Evolutionary conservation across 2,797 vertebrate species (phyloP).

Genomic region (Chanos chanos): DNA sequence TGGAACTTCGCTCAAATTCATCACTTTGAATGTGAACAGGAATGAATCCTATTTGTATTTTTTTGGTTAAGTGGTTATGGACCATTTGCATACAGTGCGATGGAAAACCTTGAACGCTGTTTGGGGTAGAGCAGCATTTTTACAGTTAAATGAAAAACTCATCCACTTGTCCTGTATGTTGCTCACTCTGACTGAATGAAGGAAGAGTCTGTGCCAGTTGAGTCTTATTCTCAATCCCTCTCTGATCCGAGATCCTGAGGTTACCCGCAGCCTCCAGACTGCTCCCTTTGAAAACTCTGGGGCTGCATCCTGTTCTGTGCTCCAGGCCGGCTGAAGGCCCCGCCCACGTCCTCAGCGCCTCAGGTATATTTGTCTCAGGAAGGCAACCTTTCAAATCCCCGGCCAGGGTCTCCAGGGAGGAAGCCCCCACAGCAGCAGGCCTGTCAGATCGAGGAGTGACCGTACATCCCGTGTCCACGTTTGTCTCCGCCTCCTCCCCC

Average conservation of each 20-base stretch:
- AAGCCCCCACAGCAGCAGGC: constrained; percentile 47
- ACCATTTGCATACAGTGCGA: too few relatives aligned
- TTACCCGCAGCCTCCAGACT: too few relatives aligned
- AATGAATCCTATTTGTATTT: too few relatives aligned
- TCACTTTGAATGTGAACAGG: too few relatives aligned
- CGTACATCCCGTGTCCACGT: constrained; percentile 83
- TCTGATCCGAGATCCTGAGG: constrained; percentile 32
- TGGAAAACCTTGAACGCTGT: too few relatives aligned
- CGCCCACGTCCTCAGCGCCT: constrained; percentile 15
- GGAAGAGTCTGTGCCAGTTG: background rate
- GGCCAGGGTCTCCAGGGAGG: constrained; percentile 53
- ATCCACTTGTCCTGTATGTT: constrained; percentile 52
- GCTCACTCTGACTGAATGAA: background rate
- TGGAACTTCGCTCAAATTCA: too few relatives aligned
- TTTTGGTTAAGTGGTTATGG: too few relatives aligned
- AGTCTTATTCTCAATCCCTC: constrained; percentile 15
- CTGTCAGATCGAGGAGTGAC: constrained; percentile 39
- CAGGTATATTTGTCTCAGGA: background rate
- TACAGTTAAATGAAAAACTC: constrained; percentile 90
- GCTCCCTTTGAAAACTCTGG: too few relatives aligned
- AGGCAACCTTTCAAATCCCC: constrained; percentile 59
- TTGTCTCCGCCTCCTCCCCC: constrained; percentile 70
- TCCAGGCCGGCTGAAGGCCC: background rate
- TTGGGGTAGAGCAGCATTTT: too few relatives aligned
- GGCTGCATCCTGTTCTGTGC: constrained; percentile 1